Percentiles rank a stretch among this genome's conserved stretches.
These are phyloP conservation scores for Xiphophorus maculatus DNA, from an alignment of 2,113 vertebrate genomes.

Conservation along the genomic window DNA sequence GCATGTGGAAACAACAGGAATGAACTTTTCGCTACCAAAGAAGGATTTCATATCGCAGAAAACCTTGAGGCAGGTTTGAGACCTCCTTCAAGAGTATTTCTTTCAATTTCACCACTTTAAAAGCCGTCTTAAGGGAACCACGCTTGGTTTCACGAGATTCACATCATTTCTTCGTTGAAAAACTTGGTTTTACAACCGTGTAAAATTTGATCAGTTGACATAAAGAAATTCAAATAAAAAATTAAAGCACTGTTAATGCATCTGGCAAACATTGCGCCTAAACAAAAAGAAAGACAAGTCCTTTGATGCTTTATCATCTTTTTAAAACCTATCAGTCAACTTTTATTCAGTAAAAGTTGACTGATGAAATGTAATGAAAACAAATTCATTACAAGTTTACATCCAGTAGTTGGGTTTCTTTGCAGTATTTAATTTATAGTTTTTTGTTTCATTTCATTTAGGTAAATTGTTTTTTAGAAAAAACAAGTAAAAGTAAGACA, in stretches of 20 bases:
- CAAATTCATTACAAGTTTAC: too few species aligned
- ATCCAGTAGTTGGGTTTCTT: too few species aligned
- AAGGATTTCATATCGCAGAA: conserved; percentile 39
- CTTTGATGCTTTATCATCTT: neutral
- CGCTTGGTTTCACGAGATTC: conserved; percentile 32
- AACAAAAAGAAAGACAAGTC: neutral
- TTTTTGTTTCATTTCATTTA: too few species aligned
- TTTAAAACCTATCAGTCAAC: too few species aligned
- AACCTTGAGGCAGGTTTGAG: conserved; percentile 64
- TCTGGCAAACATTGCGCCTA: neutral
- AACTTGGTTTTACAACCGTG: conserved; percentile 36
- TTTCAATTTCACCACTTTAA: conserved; percentile 35
- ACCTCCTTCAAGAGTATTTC: conserved; percentile 54
- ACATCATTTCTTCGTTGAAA: conserved; percentile 38
- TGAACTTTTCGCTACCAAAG: conserved; percentile 55
- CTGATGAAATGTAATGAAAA: neutral
- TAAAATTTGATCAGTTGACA: conserved; percentile 32
- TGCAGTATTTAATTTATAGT: too few species aligned
- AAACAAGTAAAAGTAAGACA: too few species aligned
- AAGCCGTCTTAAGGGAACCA: conserved; percentile 35
- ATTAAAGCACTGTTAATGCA: neutral
- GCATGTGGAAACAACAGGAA: conserved; percentile 40
- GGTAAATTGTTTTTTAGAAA: too few species aligned
- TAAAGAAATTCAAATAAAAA: conserved; percentile 30
- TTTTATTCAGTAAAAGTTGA: neutral